phyloP scores from a whole-genome alignment of 2,113 vertebrate species.

The Spilogale gracilis region DNA sequence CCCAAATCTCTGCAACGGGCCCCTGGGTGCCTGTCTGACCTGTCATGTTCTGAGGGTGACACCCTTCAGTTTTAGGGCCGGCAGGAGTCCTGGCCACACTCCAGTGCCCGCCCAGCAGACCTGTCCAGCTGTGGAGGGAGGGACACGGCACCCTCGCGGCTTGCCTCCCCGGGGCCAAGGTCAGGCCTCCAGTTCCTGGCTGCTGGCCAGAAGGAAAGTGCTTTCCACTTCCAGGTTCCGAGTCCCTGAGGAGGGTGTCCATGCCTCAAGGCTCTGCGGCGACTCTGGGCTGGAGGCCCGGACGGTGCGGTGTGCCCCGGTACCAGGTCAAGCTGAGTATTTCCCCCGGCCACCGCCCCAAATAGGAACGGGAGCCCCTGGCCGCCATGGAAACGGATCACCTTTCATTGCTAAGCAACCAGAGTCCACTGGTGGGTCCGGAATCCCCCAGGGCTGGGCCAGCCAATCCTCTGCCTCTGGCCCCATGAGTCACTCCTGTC shows the following conservation, averaged over 20 bases:
- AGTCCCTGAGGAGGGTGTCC: not conserved
- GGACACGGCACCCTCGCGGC: not conserved
- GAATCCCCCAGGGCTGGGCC: slow-evolving; percentile 1
- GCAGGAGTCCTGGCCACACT: accelerated
- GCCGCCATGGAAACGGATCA: slow-evolving; percentile 26
- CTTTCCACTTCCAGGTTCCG: not conserved
- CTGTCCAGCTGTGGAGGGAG: not conserved
- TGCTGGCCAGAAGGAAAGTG: not conserved
- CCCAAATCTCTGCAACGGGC: not conserved
- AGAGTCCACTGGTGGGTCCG: slow-evolving; percentile 30
- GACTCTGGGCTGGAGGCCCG: not conserved
- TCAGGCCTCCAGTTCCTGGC: not conserved
- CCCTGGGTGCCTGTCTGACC: not conserved
- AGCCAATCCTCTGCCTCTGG: not conserved
- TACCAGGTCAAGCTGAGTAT: not conserved
- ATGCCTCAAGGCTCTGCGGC: not conserved
- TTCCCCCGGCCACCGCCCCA: not conserved
- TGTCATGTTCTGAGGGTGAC: not conserved
- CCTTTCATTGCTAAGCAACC: slow-evolving; percentile 60
- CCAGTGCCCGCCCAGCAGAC: not conserved
- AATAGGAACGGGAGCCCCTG: not conserved
- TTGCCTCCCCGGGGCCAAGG: not conserved
- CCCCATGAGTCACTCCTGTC: accelerated
- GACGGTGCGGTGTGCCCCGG: not conserved
- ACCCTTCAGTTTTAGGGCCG: too few relatives aligned